phyloP scores from a whole-genome alignment of 2,797 vertebrate genomes.

The Urophycis tenuis region DNA sequence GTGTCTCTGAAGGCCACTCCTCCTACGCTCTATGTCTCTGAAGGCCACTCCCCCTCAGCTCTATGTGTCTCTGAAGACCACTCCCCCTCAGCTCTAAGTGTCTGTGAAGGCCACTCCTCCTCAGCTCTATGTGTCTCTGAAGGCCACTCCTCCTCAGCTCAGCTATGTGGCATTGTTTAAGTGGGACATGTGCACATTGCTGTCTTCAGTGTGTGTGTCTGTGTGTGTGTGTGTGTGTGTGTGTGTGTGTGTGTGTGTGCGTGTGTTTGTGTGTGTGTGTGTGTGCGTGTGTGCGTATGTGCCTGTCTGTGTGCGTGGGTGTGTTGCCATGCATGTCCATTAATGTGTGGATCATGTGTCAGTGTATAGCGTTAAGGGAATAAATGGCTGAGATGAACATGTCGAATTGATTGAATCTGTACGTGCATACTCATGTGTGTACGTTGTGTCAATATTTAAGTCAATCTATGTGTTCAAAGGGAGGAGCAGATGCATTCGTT shows the following conservation, averaged over 20 bases:
- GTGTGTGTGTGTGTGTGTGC: not conserved
- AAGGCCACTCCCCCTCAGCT: too few species aligned
- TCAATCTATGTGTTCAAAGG: not conserved
- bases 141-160: too few species aligned
- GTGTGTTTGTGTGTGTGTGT: too few species aligned
- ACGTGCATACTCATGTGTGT: not conserved
- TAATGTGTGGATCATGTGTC: not conserved
- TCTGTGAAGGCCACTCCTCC: too few species aligned
- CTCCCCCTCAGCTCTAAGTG: too few species aligned
- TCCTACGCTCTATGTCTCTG: too few species aligned
- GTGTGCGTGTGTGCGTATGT: too few species aligned
- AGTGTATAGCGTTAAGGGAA: not conserved
- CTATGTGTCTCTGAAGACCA: too few species aligned
- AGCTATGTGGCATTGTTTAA: too few species aligned
- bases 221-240: not conserved
- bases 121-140: too few species aligned
- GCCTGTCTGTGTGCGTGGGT: not conserved
- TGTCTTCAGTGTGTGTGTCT: not conserved
- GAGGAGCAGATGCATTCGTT: not conserved
- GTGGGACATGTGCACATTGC: too few species aligned
- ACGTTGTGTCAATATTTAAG: not conserved
- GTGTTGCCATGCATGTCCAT: not conserved
- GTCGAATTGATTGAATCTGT: not conserved
- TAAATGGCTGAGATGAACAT: not conserved
- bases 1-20: too few species aligned